Base-by-base conservation (phyloP, 53 echinoderm and acorn worm species). In the Apostichopus leukothele region DNA sequence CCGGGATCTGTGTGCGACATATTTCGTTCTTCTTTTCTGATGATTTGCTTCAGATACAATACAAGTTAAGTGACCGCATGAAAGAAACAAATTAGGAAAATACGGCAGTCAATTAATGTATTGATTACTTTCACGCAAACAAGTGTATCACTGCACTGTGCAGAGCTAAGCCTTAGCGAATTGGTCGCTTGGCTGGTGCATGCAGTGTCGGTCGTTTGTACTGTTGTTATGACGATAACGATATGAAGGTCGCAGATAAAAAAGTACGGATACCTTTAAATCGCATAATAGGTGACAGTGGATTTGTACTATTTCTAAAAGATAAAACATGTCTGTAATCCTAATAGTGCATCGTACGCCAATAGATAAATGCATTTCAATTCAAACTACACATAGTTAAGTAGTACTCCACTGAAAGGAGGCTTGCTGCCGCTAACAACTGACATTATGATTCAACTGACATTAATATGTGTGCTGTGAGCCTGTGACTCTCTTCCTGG, bases 1-100 rank as follows among this genome's bases (percentile, higher is more conserved):
- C 95, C 95, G 63, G 93, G 73, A 76, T 95, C 95, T 52, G 89
- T 90, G 89, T 95, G 95, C 53, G 95, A 95, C 95, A 95, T 95
- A 52, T 91, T 93, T 60, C 23, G 59, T 18, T 25, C 75, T 89
- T 53, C 27, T 57, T 39, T 39, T 39, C 39, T 39, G 39, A 39
- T 87, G 52, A 53, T 20, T 75, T 57, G 7, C 78, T 5, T 76
- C 51, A 20, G 14, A 63, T 13, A 63, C 11, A 16, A 7, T 63
- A 11, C 16, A 63, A 63, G 16, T 63, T 1, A 63, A 16, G 16
- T 16, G 16, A 63, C 14, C 50, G 14, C 50, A 27, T 61, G 60
- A 11, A 54, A 59, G 61, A 5, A 67, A 67, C 51, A 76, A 39
- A 39, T 39, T 39, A 39, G 39, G 39, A 39, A 12, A 76, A 76